These are phyloP conservation scores for Rostratula benghalensis DNA, from an alignment of 2,113 vertebrate species.

Conservation along the genomic window DNA sequence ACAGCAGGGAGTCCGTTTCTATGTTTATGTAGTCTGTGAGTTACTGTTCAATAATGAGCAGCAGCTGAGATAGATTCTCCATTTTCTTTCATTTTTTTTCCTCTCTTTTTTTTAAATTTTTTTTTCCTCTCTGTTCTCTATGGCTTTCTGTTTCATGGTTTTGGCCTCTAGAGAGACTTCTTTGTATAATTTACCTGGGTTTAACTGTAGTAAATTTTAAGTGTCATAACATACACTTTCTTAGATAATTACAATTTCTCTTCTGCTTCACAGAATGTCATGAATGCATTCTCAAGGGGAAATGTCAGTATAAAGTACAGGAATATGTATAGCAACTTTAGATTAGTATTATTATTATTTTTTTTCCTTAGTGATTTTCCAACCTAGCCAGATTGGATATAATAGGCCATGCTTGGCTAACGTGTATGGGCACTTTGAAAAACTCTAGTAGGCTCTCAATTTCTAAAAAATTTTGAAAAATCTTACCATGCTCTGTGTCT, in stretches of 20 bases:
- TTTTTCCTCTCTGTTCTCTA: neutral
- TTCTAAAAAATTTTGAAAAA: neutral
- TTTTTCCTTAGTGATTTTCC: neutral
- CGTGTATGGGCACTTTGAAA: neutral
- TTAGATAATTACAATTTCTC: neutral
- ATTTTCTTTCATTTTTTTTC: neutral
- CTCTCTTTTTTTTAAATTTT: neutral
- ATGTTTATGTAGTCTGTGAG: neutral
- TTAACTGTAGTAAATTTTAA: neutral
- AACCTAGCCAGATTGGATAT: neutral
- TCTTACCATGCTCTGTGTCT: neutral
- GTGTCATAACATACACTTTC: neutral
- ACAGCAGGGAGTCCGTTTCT: neutral
- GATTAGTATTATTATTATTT: neutral
- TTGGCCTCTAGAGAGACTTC: neutral
- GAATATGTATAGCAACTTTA: neutral
- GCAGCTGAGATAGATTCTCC: neutral
- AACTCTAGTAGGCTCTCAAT: neutral
- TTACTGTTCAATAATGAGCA: neutral
- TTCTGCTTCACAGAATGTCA: neutral
- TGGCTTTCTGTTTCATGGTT: neutral
- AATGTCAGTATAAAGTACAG: neutral
- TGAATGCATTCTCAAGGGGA: neutral
- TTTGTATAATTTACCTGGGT: neutral
- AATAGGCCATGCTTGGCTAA: neutral